phyloP scores from a whole-genome alignment of 1,140 invertebrate species.

The Drosophila dunni region DNA sequence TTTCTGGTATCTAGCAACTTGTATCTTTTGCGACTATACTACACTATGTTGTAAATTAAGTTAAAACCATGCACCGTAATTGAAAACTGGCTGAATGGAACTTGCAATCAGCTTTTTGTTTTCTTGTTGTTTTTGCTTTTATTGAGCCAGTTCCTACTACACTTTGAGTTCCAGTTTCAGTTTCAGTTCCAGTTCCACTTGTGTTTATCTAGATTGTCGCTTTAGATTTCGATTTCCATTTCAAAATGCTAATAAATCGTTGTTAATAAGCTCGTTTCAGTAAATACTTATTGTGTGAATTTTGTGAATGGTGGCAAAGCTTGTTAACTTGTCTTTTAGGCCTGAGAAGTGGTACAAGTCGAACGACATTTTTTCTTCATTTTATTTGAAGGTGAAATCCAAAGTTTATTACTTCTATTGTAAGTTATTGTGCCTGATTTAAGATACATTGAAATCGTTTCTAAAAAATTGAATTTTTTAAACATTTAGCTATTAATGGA shows the following conservation, averaged over 20 bases:
- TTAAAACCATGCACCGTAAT: slow-evolving; percentile 39
- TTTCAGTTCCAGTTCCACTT: slow-evolving; percentile 34
- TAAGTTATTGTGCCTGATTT: slow-evolving; percentile 1
- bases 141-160: slow-evolving; percentile 4
- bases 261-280: slow-evolving; percentile 64
- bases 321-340: slow-evolving; percentile 15
- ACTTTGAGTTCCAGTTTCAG: slow-evolving; percentile 18
- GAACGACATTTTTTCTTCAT: slow-evolving; percentile 38
- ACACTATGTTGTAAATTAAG: slow-evolving; percentile 26
- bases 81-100: slow-evolving; percentile 56
- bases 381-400: slow-evolving; percentile 40
- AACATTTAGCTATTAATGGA: neutral
- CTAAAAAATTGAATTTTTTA: neutral
- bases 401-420: slow-evolving; percentile 7
- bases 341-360: slow-evolving; percentile 61
- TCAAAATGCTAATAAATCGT: slow-evolving; percentile 66
- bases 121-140: neutral
- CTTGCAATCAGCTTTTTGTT: slow-evolving; percentile 33
- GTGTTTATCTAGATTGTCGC: slow-evolving; percentile 64
- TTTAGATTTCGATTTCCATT: slow-evolving; percentile 75
- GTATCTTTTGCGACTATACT: slow-evolving; percentile 13
- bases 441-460: neutral
- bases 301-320: slow-evolving; percentile 36
- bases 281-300: slow-evolving; percentile 58
- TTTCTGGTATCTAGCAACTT: slow-evolving; percentile 47